Evolutionary conservation across 2,113 vertebrate genomes (phyloP), one percentile per base, ranked within the genome.

Genomic region (Lethenteron camtschaticum): DNA sequence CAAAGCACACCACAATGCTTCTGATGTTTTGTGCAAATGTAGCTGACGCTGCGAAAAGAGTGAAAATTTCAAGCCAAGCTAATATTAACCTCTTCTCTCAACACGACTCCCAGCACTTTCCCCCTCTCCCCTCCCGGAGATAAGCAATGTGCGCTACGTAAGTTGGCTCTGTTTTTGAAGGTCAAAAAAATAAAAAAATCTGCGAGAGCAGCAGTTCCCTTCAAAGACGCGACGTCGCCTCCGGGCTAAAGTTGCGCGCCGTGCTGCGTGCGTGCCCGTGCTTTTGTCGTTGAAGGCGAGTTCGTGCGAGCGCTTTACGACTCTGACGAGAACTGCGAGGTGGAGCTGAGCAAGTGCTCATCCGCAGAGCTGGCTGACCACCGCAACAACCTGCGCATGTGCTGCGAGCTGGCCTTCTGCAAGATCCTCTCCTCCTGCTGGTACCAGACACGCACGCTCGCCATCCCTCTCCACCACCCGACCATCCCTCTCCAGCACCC

Each of bases 341-440:
- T 85, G 3, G 92, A 97, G 73, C 88, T 88, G 16, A 83, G 83
- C 68, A 89, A 85, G 70, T 94, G 90, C 73, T 81, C 84, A 1
- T 77, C 78, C 57, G 78, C 75, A 13, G 86, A 95, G 56, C 78
- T 97, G 71, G 57, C 80, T 2, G 92, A 95, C 70, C 85, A 96
- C 72, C 92, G 90, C 80, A 87, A 85, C 70, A 97, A 95, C 83
- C 80, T 97, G 77, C 95, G 95, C 77, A 97, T 95, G 92, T 97
- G 91, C 74, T 97, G 92, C 70, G 92, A 96, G 76, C 82, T 96
- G 72, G 90, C 87, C 11, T 92, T 96, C 82, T 95, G 88, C 86
- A 97, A 95, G 80, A 95, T 97, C 78, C 89, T 97, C 81, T 90
- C 94, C 81, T 92, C 92, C 1, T 92, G 95, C 83, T 96, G 89